Base-by-base conservation (phyloP, 2,113 vertebrate genomes). In the Anthoscopus minutus region DNA sequence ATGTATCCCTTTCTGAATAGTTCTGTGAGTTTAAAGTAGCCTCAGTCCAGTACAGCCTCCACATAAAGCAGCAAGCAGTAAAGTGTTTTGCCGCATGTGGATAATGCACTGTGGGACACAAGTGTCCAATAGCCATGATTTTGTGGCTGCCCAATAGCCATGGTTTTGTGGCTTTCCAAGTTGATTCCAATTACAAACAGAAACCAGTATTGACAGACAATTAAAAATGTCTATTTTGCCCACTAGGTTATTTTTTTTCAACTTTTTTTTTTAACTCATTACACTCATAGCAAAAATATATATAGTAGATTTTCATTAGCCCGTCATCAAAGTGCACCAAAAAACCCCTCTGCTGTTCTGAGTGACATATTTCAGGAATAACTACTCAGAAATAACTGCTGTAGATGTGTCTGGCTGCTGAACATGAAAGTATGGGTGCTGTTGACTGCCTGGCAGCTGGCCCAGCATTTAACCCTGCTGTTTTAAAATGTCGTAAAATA, bases 401-500 rank as follows among this genome's bases (percentile, higher is more conserved):
- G 86, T 94, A 96, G 92, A 94, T 88, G 78, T 96, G 93, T 96
- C 97, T 97, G 97, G 97, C 96, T 96, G 88, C 93, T 93, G 78
- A 93, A 97, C 95, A 97, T 98, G 96, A 98, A 98, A 98, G 97
- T 96, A 91, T 97, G 95, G 96, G 97, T 96, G 94, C 95, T 72
- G 95, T 94, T 94, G 95, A 95, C 93, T 81, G 88, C 87, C 94
- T 97, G 97, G 96, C 97, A 97, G 95, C 97, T 97, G 96, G 96
- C 96, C 96, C 95, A 97, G 95, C 87, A 92, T 97, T 97, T 97
- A 98, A 97, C 96, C 96, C 97, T 95, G 97, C 96, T 97, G 96
- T 94, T 97, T 97, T 96, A 97, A 96, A 97, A 96, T 97, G 95
- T 95, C 97, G 93, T 98, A 98, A 98, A 98, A 97, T 97, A 98